Conservation (phyloP, 1,140 invertebrate species). For the Listronotus oregonensis region DNA sequence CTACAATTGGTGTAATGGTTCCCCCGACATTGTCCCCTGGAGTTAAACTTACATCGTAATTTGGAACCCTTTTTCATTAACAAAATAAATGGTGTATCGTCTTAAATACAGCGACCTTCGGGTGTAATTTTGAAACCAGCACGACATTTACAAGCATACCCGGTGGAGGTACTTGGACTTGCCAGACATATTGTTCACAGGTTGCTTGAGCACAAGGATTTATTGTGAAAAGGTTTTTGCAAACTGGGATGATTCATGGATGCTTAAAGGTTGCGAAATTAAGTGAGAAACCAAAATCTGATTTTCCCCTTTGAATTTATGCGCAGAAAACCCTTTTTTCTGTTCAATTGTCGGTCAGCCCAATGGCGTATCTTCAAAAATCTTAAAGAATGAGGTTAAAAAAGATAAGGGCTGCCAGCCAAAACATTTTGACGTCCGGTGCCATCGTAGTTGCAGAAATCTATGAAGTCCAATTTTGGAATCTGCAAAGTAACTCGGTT, state of each 20-base stretch:
- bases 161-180: conserved; percentile 70
- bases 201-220: conserved; percentile 82
- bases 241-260: conserved; percentile 90
- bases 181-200: conserved; percentile 93
- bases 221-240: conserved; percentile 80
- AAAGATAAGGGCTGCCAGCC: conserved; percentile 84
- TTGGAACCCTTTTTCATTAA: conserved; percentile 87
- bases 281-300: conserved; percentile 92
- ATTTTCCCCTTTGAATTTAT: conserved; percentile 87
- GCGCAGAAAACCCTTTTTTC: conserved; percentile 84
- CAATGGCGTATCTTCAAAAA: conserved; percentile 95
- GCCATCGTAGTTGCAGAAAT: conserved; percentile 97
- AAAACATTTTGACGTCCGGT: conserved; percentile 85
- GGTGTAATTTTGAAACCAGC: conserved; percentile 77
- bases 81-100: conserved; percentile 88
- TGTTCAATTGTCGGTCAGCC: conserved; percentile 92
- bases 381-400: conserved; percentile 93
- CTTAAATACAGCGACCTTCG: conserved; percentile 79
- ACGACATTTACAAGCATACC: conserved; percentile 89
- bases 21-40: conserved; percentile 78
- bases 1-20: conserved; percentile 85
- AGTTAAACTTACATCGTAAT: conserved; percentile 79
- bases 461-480: conserved; percentile 97
- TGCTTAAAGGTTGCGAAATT: conserved; percentile 91
- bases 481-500: conserved; percentile 97